Base-by-base conservation (phyloP, 2,888 invertebrate genomes). In the Brachylomia viminalis region DNA sequence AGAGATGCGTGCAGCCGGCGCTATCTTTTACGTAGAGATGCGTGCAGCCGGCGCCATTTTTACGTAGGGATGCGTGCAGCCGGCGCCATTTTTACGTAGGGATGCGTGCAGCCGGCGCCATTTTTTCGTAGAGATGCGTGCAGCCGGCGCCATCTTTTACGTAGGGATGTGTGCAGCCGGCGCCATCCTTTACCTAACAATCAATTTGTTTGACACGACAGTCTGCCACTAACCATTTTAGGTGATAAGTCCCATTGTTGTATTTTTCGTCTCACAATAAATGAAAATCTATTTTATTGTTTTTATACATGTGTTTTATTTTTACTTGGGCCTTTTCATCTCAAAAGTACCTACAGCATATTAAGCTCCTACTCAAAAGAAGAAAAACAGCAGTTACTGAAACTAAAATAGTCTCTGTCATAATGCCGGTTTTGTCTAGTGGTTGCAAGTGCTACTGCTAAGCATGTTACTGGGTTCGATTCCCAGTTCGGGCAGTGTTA, bases 241-340 rank as follows among this genome's bases (percentile, higher is more conserved):
- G 96, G 92, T 96, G 89, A 95, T 96, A 96, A 96, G 96, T 95
- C 96, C 96, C 96, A 96, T 96, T 96, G 96, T 96, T 96, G 96
- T 96, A 96, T 96, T 96, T 96, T 96, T 96, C 96, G 96, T 96
- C 96, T 96, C 96, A 96, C 96, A 96, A 96, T 96, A 96, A 96
- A 96, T 96, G 96, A 96, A 95, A 96, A 96, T 96, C 96, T 96
- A 96, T 96, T 96, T 96, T 96, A 96, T 96, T 96, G 96, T 96
- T 96, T 96, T 96, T 96, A 96, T 61, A 91, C 23, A 86, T 94
- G 95, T 92, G 85, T 95, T 96, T 96, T 95, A 87, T 95, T 96
- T 96, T 94, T 58, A 62, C 62, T 69, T 64, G 2, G 2, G 17
- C 78, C 67, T 27, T 49, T 33, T 33, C 38, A 30, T 47, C 5